These are phyloP conservation scores for Galbula dea DNA, from an alignment of 2,113 vertebrate species.

Conservation along the genomic window DNA sequence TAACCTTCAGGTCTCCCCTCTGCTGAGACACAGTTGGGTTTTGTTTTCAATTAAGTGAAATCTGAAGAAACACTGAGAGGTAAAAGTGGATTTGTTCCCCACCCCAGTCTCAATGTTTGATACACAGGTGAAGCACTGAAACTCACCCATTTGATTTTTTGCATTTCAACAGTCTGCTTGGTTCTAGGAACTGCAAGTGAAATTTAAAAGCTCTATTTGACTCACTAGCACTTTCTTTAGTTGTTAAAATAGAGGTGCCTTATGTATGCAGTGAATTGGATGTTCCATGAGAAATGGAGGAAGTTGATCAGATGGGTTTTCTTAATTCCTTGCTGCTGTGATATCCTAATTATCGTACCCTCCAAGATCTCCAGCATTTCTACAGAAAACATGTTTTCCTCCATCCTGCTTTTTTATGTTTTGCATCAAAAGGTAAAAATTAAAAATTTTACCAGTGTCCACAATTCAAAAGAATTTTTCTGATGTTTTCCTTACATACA, in stretches of 20 bases:
- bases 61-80: slow-evolving; percentile 32
- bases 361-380: slow-evolving; percentile 20
- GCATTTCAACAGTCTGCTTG: not conserved
- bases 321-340: not conserved
- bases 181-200: not conserved
- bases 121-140: slow-evolving; percentile 1
- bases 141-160: not conserved
- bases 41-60: slow-evolving; percentile 64
- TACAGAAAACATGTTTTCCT: slow-evolving; percentile 25
- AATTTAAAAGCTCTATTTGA: not conserved
- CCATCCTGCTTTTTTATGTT: slow-evolving; percentile 35
- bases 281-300: not conserved
- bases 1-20: slow-evolving; percentile 61
- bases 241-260: not conserved
- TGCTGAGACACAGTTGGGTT: slow-evolving; percentile 66
- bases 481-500: slow-evolving; percentile 74
- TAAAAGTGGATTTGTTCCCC: slow-evolving; percentile 27
- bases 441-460: slow-evolving; percentile 72
- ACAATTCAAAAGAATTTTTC: slow-evolving; percentile 60
- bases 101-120: not conserved
- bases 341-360: slow-evolving; percentile 16
- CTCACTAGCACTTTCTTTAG: not conserved
- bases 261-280: not conserved
- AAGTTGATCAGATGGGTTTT: not conserved
- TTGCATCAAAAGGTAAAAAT: slow-evolving; percentile 67